A percentile compares a stretch with the other conserved stretches of the same genome.
These are phyloP conservation scores for Pygoscelis antarcticus DNA, from an alignment of 2,113 vertebrate genomes.

Conservation along the genomic window DNA sequence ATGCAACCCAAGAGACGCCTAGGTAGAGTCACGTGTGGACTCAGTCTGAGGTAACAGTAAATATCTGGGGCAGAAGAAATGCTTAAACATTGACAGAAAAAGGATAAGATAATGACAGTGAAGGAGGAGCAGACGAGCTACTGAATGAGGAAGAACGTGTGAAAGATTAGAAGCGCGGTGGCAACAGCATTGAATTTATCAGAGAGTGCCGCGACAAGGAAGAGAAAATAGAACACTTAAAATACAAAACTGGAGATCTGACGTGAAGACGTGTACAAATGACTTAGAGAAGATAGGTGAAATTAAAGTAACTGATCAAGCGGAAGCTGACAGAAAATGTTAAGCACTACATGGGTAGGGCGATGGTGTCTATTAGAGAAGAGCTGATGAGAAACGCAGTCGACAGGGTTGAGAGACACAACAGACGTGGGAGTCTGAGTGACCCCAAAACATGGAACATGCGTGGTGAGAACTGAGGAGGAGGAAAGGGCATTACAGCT, in stretches of 20 bases:
- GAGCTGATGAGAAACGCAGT: not conserved
- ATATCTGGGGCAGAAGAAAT: not conserved
- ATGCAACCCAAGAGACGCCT: not conserved
- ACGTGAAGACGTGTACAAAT: not conserved
- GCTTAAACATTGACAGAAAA: not conserved
- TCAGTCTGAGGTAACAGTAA: not conserved
- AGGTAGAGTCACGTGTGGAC: not conserved
- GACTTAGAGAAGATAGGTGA: not conserved
- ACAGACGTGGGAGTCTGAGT: not conserved
- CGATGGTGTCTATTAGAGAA: not conserved
- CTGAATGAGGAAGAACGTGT: not conserved
- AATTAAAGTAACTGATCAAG: not conserved
- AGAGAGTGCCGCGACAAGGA: not conserved
- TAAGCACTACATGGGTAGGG: not conserved
- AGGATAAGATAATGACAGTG: not conserved
- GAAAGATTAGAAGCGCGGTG: not conserved
- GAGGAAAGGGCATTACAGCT: not conserved
- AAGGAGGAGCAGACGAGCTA: not conserved
- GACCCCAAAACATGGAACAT: not conserved
- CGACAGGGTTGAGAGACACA: not conserved
- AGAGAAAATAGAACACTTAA: not conserved
- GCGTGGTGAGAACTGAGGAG: rapidly evolving
- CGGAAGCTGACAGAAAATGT: not conserved
- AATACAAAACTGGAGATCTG: not conserved
- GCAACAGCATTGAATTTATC: not conserved